Base-by-base conservation (phyloP, 2,888 invertebrate species). In the Mycalesis mineus region DNA sequence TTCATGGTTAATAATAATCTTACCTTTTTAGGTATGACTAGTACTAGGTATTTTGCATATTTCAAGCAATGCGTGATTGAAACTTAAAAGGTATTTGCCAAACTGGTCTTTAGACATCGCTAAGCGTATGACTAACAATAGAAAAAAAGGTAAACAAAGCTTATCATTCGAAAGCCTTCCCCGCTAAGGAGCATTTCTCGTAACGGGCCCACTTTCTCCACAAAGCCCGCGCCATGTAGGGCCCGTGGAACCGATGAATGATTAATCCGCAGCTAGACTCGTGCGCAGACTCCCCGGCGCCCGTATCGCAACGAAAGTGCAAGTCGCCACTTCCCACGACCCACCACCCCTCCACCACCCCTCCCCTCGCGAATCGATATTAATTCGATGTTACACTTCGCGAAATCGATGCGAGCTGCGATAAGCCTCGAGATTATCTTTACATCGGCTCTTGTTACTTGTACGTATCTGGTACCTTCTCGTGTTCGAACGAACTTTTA, bases 271-370 rank as follows among this genome's bases (percentile, higher is more conserved):
- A 72, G 63, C 63, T 62, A 66, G 64, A 74, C 74, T 79, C 79
- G 83, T 78, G 82, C 73, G 72, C 79, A 86, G 85, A 85, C 84
- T 71, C 69, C 56, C 63, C 74, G 84, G 86, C 86, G 86, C 82
- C 80, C 73, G 65, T 65, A 67, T 69, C 63, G 81, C 76, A 75
- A 77, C 78, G 88, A 88, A 88, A 88, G 88, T 83, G 88, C 88
- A 87, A 88, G 88, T 88, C 71, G 69, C 78, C 78, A 81, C 80
- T 85, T 87, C 87, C 77, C 88, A 88, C 85, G 87, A 79, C 77
- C 77, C 88, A 88, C 85, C 87, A 79, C 77, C 78, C 75, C 66
- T 67, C 72, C 69, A 2, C 22, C 5, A 22, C 22, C 22, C 22
- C 69, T n/a, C 70, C 70, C 69, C 57, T 58, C 44, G 49, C 41